These are phyloP conservation scores for Hybognathus amarus DNA, from an alignment of 2,797 vertebrate genomes.

Conservation along the genomic window DNA sequence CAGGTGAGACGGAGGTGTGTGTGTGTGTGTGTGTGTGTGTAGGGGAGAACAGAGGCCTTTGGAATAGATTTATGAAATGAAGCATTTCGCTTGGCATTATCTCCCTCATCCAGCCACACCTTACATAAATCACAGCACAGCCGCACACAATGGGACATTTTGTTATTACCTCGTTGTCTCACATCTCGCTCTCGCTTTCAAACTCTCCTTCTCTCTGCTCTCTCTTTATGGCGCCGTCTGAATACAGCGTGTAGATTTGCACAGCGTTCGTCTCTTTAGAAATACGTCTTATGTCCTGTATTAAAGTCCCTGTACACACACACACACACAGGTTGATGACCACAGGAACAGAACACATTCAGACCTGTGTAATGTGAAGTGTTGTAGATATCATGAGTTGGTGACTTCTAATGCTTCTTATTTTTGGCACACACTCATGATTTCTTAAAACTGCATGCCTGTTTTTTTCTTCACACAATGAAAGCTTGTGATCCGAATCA, in stretches of 20 bases:
- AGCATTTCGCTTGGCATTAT: slow-evolving; percentile 96
- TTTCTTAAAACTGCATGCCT: not conserved
- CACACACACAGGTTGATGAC: not conserved
- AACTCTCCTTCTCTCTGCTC: slow-evolving; percentile 29
- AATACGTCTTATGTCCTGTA: not conserved
- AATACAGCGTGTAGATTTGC: slow-evolving; percentile 30
- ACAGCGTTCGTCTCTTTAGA: slow-evolving; percentile 16
- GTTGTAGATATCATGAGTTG: not conserved
- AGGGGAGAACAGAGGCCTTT: slow-evolving; percentile 63
- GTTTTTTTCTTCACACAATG: too few relatives aligned
- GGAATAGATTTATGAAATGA: slow-evolving; percentile 98
- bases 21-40: slow-evolving; percentile 10
- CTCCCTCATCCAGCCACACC: slow-evolving; percentile 92
- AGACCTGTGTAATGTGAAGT: not conserved
- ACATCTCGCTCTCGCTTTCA: slow-evolving; percentile 25
- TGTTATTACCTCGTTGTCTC: slow-evolving; percentile 76
- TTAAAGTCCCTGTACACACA: not conserved
- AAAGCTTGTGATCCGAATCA: too few relatives aligned
- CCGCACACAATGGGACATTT: slow-evolving; percentile 85
- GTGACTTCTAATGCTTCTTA: not conserved
- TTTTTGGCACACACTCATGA: not conserved
- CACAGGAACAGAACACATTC: too few relatives aligned
- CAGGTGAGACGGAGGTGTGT: slow-evolving; percentile 50
- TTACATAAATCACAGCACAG: slow-evolving; percentile 94
- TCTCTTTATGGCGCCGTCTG: slow-evolving; percentile 24